A percentile compares a stretch with the other conserved stretches of the same genome.
These are phyloP conservation scores for Phymatocera aterrima DNA, from an alignment of 2,888 invertebrate genomes.

Conservation along the genomic window DNA sequence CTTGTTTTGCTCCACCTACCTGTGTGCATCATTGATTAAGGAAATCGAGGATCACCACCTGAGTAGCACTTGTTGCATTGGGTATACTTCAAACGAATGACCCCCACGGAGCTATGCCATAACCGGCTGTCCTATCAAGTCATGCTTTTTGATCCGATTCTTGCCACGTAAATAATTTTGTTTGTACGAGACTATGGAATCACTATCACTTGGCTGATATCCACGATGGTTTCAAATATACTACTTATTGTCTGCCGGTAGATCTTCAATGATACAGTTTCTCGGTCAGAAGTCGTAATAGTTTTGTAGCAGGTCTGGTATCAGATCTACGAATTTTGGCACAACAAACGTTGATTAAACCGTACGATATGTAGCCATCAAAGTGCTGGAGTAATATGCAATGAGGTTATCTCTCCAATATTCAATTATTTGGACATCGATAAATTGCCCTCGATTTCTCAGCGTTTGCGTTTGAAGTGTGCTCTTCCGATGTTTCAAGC, in stretches of 20 bases:
- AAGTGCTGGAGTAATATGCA: background rate
- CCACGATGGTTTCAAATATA: too few species aligned
- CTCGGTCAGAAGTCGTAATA: too few species aligned
- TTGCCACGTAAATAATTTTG: background rate
- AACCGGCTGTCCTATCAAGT: background rate
- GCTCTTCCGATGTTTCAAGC: background rate
- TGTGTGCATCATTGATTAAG: background rate
- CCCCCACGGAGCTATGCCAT: background rate
- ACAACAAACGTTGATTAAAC: background rate
- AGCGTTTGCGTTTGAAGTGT: slow-evolving; percentile 6
- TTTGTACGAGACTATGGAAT: too few species aligned
- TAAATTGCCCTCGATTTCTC: background rate
- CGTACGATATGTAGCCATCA: background rate
- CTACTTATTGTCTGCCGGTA: too few species aligned
- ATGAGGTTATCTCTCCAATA: background rate
- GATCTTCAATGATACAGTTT: too few species aligned
- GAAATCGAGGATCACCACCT: background rate
- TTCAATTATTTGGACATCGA: background rate
- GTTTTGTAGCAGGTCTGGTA: too few species aligned
- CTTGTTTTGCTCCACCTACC: background rate
- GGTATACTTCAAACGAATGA: slow-evolving; percentile 7
- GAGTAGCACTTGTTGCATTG: slow-evolving; percentile 17
- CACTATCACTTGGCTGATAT: too few species aligned
- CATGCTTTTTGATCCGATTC: background rate
- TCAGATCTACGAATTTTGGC: too few species aligned